Percentiles rank a stretch among this genome's conserved stretches.
Conservation (phyloP, 2,888 invertebrate species). For the Clivina fossor region DNA sequence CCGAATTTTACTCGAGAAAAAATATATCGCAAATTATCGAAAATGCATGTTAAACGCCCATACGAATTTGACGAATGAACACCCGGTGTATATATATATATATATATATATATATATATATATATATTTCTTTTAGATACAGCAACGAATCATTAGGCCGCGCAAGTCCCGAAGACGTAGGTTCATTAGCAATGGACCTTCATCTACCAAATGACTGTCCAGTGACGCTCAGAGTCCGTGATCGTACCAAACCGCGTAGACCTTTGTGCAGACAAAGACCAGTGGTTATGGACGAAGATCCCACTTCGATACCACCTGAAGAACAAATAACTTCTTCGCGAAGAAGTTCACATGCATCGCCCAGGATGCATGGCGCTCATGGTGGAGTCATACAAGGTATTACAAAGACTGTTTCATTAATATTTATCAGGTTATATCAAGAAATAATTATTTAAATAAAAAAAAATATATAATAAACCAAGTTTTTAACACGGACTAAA, state of each 20-base stretch:
- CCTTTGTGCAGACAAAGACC: slow-evolving; percentile 75
- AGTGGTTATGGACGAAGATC: slow-evolving; percentile 68
- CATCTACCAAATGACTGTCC: slow-evolving; percentile 66
- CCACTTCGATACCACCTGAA: slow-evolving; percentile 2
- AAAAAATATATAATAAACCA: too few relatives aligned
- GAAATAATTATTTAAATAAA: too few relatives aligned
- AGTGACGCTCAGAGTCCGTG: slow-evolving; percentile 57
- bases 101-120: too few relatives aligned
- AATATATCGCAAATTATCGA: too few relatives aligned
- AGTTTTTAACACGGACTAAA: too few relatives aligned
- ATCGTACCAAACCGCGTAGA: slow-evolving; percentile 55
- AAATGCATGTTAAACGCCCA: too few relatives aligned
- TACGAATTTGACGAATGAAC: too few relatives aligned
- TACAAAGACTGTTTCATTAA: background rate
- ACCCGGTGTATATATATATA: too few relatives aligned
- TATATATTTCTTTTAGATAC: slow-evolving; percentile 44
- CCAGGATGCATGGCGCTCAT: slow-evolving; percentile 45
- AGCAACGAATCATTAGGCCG: slow-evolving; percentile 61
- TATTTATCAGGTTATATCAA: background rate
- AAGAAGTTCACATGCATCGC: slow-evolving; percentile 51
- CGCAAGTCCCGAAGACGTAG: slow-evolving; percentile 56
- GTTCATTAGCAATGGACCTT: slow-evolving; percentile 75
- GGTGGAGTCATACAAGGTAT: slow-evolving; percentile 43
- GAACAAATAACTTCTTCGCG: slow-evolving; percentile 40
- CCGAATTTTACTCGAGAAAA: too few relatives aligned